Conservation (phyloP, 1,140 invertebrate species). For the Neotoxoptera formosana region DNA sequence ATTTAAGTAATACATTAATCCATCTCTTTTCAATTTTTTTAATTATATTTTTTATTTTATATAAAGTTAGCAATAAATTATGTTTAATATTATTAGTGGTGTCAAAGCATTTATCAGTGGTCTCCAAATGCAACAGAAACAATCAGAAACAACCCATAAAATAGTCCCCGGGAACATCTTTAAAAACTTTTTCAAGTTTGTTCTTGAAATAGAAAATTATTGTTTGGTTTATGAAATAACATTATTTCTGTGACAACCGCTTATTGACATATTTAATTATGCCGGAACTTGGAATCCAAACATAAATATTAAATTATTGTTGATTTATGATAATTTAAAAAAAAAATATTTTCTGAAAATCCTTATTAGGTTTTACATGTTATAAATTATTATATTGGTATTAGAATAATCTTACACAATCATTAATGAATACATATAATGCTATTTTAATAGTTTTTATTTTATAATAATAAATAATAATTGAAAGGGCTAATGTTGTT, state of each 20-base stretch:
- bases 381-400: no score
- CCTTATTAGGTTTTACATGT: no score
- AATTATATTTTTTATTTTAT: not conserved
- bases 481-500: no score
- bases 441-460: no score
- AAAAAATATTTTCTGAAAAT: no score
- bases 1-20: not conserved
- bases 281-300: not conserved
- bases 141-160: conserved; percentile 67
- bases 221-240: conserved; percentile 44
- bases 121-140: conserved; percentile 57
- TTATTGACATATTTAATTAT: conserved; percentile 3
- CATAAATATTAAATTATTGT: not conserved
- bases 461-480: no score
- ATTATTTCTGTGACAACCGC: conserved; percentile 18
- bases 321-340: no score
- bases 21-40: not conserved
- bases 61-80: not conserved
- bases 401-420: no score
- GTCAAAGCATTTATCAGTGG: conserved; percentile 57
- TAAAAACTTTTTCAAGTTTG: conserved; percentile 94
- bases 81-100: conserved; percentile 57
- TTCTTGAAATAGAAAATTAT: conserved; percentile 38
- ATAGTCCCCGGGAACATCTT: conserved; percentile 87
- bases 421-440: no score